A percentile compares a stretch with the other conserved stretches of the same genome.
These are phyloP conservation scores for Plecturocebus donacophilus DNA, from an alignment of 2,113 vertebrate species.

Conservation along the genomic window DNA sequence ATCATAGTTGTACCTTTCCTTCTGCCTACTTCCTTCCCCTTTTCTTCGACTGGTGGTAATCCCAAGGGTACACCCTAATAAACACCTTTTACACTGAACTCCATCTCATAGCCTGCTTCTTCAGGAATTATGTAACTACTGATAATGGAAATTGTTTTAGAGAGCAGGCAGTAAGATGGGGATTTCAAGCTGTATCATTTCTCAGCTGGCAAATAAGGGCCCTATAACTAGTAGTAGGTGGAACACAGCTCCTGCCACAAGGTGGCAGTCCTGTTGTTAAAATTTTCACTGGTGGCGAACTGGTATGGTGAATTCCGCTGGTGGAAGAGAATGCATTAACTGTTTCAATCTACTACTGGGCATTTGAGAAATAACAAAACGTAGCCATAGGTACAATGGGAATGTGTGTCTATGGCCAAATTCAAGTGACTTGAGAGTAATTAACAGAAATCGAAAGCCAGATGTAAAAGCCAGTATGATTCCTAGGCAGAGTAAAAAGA, in stretches of 20 bases:
- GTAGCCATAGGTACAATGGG: neutral
- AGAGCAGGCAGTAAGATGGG: neutral
- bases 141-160: neutral
- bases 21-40: neutral
- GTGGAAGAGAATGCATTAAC: neutral
- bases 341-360: neutral
- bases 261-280: neutral
- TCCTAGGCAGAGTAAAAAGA: neutral
- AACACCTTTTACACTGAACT: neutral
- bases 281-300: no score
- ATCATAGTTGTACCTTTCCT: neutral
- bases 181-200: neutral
- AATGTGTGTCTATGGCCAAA: neutral
- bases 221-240: neutral
- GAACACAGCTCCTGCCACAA: neutral
- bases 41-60: neutral
- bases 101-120: neutral
- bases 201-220: neutral
- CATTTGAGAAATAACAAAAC: neutral
- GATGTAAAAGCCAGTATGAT: neutral
- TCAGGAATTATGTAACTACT: neutral
- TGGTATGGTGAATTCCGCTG: neutral
- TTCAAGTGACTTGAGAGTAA: neutral
- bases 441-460: neutral
- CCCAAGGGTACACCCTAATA: neutral